phyloP scores from a whole-genome alignment of 2,888 invertebrate genomes.

The Bembecia ichneumoniformis region DNA sequence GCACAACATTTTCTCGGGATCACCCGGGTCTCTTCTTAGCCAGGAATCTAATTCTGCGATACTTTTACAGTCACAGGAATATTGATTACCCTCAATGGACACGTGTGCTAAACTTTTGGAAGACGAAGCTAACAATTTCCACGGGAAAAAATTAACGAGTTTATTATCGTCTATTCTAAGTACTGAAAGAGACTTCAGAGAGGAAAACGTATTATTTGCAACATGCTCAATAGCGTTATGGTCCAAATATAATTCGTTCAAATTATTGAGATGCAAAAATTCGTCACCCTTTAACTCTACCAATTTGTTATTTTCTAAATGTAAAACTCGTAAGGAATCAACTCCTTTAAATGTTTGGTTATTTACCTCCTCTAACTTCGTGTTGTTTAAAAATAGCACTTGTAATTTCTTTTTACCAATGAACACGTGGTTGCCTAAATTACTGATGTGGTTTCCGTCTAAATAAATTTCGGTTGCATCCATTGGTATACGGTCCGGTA shows the following conservation, averaged over 20 bases:
- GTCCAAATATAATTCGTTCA: constrained; percentile 84
- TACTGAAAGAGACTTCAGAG: constrained; percentile 80
- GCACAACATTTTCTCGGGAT: constrained; percentile 80
- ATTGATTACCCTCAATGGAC: constrained; percentile 82
- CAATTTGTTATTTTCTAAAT: constrained; percentile 83
- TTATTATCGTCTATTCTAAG: constrained; percentile 83
- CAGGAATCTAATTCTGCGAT: constrained; percentile 79
- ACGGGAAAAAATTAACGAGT: constrained; percentile 81
- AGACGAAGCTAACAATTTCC: constrained; percentile 77
- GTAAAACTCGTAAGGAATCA: constrained; percentile 78
- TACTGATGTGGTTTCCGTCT: constrained; percentile 84
- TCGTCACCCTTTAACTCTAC: constrained; percentile 83
- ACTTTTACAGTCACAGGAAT: constrained; percentile 87
- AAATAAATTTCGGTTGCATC: constrained; percentile 90
- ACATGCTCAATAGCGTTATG: constrained; percentile 82
- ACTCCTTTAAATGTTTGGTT: constrained; percentile 88
- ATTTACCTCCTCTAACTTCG: constrained; percentile 80
- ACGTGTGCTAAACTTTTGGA: constrained; percentile 75
- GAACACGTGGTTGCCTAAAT: constrained; percentile 86
- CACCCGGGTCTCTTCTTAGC: constrained; percentile 76
- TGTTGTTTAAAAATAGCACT: constrained; percentile 82
- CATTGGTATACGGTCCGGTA: constrained; percentile 87
- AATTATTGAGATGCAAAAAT: constrained; percentile 81
- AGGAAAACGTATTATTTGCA: constrained; percentile 83
- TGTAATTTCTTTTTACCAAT: constrained; percentile 87